These are phyloP conservation scores for Falco novaeseelandiae DNA, from an alignment of 2,797 vertebrate species.

Conservation along the genomic window DNA sequence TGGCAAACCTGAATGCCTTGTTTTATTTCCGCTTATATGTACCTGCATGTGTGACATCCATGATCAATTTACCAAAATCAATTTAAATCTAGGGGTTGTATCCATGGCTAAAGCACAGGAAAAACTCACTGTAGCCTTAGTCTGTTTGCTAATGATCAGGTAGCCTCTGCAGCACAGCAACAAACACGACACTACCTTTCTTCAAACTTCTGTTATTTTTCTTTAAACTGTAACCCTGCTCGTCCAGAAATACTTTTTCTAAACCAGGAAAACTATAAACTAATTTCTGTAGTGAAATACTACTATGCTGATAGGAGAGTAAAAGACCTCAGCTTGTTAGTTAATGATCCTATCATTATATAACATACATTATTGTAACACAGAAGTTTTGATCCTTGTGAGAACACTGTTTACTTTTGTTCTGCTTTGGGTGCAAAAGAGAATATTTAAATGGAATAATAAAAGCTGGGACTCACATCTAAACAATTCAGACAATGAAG, in stretches of 20 bases:
- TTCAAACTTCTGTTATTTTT: background rate
- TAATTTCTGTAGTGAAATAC: conserved; percentile 4
- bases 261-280: background rate
- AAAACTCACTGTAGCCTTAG: background rate
- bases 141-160: background rate
- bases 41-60: background rate
- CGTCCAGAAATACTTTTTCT: background rate
- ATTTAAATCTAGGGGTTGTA: background rate
- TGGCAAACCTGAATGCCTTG: background rate
- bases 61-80: background rate
- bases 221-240: background rate
- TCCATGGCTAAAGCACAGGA: background rate
- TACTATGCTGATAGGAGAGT: background rate
- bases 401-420: background rate
- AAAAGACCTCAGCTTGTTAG: background rate
- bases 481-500: background rate
- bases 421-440: background rate
- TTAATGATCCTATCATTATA: background rate
- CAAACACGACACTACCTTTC: background rate
- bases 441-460: background rate
- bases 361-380: background rate
- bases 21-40: background rate
- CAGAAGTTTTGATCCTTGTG: background rate
- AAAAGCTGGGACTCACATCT: background rate
- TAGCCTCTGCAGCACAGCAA: background rate